Base-by-base conservation (phyloP, 2,888 invertebrate genomes). In the Germaria angustata region DNA sequence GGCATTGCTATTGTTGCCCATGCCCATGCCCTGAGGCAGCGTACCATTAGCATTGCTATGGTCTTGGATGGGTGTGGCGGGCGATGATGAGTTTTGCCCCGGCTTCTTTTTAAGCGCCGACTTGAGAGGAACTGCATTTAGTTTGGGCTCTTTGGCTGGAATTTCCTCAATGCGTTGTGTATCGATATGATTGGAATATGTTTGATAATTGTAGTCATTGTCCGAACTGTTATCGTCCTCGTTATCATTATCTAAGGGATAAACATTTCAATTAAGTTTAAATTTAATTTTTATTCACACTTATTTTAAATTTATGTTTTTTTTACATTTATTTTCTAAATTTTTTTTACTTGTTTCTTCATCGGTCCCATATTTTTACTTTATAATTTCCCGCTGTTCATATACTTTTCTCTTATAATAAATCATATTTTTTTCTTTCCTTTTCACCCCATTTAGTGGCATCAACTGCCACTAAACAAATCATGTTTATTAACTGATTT, bases 71-170 rank as follows among this genome's bases (percentile, higher is more conserved):
- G 95, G 95, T 80, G 96, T 96, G 41, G 95, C 95, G 69, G 95
- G 93, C 76, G 90, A 89, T 20, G 90, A 90, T 78, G 90, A 89
- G 65, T 86, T 80, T 86, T 89, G 87, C 44, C 92, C 91, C 49
- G 91, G 89, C 89, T 96, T 95, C 91, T 96, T 97, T 93, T 98
- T 98, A 86, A 98, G 93, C 85, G 97, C 98, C 66, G 97, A 97
- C 92, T 98, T 98, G 82, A 97, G 94, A 85, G 97, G 97, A 93
- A 97, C 94, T 85, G 97, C 97, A 92, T 96, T 95, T 92, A 96
- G 95, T 89, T 95, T 95, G 49, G 97, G 97, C 93, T 97, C 97
- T 92, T 97, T 97, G 79, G 97, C 97, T 86, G 97, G 97, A 88
- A 97, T 97, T 92, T 97, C 97, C 91, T 97, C 97, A 83, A 97